These are phyloP conservation scores for Pseudococcus longispinus DNA, from an alignment of 2,888 invertebrate genomes.

Conservation along the genomic window DNA sequence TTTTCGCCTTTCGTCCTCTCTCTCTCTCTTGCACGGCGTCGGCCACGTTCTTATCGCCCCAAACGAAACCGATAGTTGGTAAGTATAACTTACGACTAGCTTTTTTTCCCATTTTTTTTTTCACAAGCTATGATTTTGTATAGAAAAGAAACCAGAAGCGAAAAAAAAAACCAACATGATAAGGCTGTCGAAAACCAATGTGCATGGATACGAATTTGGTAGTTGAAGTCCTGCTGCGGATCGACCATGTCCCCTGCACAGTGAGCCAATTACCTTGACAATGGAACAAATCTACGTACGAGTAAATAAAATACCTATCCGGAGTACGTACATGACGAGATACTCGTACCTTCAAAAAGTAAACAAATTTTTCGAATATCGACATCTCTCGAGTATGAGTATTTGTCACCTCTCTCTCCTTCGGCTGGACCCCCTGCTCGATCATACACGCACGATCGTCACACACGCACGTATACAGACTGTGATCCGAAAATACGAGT, in stretches of 20 bases:
- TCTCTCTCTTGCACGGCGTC: not conserved
- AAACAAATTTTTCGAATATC: constrained; percentile 19
- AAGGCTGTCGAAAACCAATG: not conserved
- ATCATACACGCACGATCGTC: not conserved
- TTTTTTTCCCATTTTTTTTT: not conserved
- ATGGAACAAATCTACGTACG: not conserved
- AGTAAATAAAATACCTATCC: not conserved
- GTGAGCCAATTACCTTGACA: constrained; percentile 18
- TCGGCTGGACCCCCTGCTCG: not conserved
- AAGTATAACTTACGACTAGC: constrained; percentile 11
- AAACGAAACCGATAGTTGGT: constrained; percentile 5
- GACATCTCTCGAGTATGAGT: not conserved
- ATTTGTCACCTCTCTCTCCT: not conserved
- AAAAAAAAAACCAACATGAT: not conserved
- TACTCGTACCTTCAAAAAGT: not conserved
- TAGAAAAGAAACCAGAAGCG: not conserved
- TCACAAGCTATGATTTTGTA: not conserved
- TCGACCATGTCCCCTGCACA: not conserved
- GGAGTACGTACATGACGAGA: not conserved
- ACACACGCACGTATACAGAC: not conserved
- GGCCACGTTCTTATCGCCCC: not conserved
- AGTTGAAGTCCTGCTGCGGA: not conserved
- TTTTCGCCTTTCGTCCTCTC: constrained; percentile 5
- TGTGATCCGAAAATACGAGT: not conserved
- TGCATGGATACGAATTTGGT: not conserved